Evolutionary conservation across 2,797 vertebrate species (phyloP), one percentile per base, ranked within the genome.

Genomic region (Urocyon cinereoargenteus): DNA sequence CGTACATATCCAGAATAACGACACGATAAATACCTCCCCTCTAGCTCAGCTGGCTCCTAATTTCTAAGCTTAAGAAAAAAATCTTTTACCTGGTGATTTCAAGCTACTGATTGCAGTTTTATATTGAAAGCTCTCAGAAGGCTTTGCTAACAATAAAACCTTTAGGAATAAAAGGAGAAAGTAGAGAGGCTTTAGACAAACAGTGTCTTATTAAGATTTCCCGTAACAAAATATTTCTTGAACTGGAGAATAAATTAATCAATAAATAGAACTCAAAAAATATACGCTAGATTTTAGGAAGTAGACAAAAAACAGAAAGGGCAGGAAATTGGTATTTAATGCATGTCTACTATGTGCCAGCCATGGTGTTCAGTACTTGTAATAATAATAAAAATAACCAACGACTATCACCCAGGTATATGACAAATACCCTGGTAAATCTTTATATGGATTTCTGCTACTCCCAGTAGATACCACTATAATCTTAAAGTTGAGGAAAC

Each of bases 241-340:
- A 61, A 92, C 34, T 82, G 36, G 26, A 86, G 40, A 96, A 87
- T 7, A 87, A 36, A 61, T 24, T 24, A 81, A 66, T 75, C 59
- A 85, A 94, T 53, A 91, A 68, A 75, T 0, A 87, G 49, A 92
- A 72, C 40, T 86, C n/a, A 83, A 94, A 92, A 90, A 57, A 68
- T 22, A 62, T 5, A 9, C 6, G 2, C 51, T 92, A 90, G 16
- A n/a, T 85, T 87, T 95, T 79, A 79, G 62, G 26, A 78, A 83
- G 19, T 24, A 5, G 5, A 21, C 36, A 83, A 2, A 13, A 15
- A 73, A 36, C 24, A 57, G 19, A 64, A 55, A 3, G 81, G 10
- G 31, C 77, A 94, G 18, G 18, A 81, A 94, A 88, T 14, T 78
- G 55, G 45, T 85, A 26, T 62, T 88, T 88, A 68, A 34, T 68